These are phyloP conservation scores for Lamprotornis superbus DNA, from an alignment of 2,113 vertebrate genomes.

Conservation along the genomic window DNA sequence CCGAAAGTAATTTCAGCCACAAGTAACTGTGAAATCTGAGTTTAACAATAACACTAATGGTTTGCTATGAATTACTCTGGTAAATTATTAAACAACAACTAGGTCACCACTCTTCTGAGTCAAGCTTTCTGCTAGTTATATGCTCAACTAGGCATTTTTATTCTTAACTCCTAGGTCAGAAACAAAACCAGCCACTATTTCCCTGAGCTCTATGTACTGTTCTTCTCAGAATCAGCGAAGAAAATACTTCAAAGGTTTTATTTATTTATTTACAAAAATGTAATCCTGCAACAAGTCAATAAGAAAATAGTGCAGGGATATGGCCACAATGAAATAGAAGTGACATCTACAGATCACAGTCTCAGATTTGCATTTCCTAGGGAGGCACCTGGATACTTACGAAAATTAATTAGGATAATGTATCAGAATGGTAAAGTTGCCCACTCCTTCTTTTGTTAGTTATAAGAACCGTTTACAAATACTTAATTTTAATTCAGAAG, in stretches of 20 bases:
- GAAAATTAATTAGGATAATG: neutral
- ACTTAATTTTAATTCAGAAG: neutral
- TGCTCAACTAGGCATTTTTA: neutral
- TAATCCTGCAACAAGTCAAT: neutral
- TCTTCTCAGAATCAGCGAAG: neutral
- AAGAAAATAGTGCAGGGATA: neutral
- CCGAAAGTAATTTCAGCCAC: neutral
- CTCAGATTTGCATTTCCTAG: neutral
- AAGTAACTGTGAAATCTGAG: neutral
- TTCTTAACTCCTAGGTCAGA: neutral
- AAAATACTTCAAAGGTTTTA: neutral
- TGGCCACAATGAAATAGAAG: neutral
- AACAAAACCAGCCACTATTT: neutral
- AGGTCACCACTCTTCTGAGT: neutral
- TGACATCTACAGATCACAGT: neutral
- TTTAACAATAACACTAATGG: neutral
- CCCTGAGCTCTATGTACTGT: neutral
- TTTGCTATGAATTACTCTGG: neutral
- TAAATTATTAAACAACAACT: slow-evolving; percentile 12
- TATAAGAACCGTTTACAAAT: neutral
- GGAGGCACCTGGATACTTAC: neutral
- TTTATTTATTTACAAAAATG: neutral
- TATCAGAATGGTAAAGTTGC: neutral
- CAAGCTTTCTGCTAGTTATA: neutral
- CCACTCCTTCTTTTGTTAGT: neutral